Conservation (phyloP, 2,113 vertebrate species). For the Hypanus sabinus region DNA sequence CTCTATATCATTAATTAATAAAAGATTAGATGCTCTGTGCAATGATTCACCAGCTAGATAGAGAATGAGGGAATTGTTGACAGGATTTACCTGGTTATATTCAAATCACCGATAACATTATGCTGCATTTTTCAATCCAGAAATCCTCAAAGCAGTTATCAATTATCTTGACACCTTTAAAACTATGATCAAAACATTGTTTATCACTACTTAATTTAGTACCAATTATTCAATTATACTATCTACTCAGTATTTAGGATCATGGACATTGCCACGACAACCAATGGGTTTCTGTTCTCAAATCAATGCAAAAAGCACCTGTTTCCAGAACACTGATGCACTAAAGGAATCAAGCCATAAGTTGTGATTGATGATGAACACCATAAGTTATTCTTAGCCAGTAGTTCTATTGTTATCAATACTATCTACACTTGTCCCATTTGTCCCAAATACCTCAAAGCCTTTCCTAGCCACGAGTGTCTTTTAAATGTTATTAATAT, state of each 20-base stretch:
- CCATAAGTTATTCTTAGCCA: not conserved
- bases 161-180: not conserved
- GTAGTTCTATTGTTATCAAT: not conserved
- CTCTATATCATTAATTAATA: not conserved
- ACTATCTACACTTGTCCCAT: not conserved
- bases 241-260: not conserved
- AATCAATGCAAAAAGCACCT: not conserved
- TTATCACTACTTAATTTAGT: slow-evolving; percentile 8
- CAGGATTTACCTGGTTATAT: not conserved
- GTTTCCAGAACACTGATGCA: not conserved
- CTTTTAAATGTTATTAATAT: too few relatives aligned
- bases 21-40: not conserved
- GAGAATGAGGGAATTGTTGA: slow-evolving; percentile 10
- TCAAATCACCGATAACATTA: not conserved
- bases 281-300: not conserved
- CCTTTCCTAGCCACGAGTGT: too few relatives aligned
- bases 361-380: not conserved
- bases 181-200: not conserved
- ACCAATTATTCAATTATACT: slow-evolving; percentile 22
- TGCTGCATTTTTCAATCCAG: not conserved
- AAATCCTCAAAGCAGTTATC: not conserved
- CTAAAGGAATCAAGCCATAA: not conserved
- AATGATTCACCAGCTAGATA: not conserved
- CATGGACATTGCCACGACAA: not conserved
- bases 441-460: too few relatives aligned